Base-by-base conservation (phyloP, 2,888 invertebrate species). In the Prostheceraeus crozeri region DNA sequence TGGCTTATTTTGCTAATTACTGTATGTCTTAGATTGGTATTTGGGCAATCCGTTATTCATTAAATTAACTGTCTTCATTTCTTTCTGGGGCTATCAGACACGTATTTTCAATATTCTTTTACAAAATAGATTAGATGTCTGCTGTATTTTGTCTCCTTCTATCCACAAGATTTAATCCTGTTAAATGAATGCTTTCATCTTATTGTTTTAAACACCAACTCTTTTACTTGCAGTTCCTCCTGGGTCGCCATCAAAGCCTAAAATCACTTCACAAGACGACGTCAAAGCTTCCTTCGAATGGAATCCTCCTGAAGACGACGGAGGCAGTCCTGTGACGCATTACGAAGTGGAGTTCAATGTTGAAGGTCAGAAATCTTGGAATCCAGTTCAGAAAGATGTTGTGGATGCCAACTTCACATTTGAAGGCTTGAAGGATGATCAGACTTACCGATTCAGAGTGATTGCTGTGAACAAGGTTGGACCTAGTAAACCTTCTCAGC, bases 271-370 rank as follows among this genome's bases (percentile, higher is more conserved):
- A 6, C 16, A 6, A 51, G 21, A 11, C 8, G 36, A 36, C 11
- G 54, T 14, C 45, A 48, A 14, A 11, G 16, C 48, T 6, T 6
- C 4, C 6, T 19, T 51, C 11, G 33, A 48, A 10, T 76, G 76
- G 76, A 64, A 68, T 1, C 67, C 71, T 30, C 75, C 76, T 3
- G 67, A 66, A 30, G 69, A 67, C 54, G 73, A 75, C 66, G 75
- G 75, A 2, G 75, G 74, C 14, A 69, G 67, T 48, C 68, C 71
- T 2, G 68, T 76, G 52, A 68, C 66, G 21, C 27, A 31, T 10
- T 57, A 57, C 27, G 23, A 19, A n/a, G 27, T 57, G 14, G 54
- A 57, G 25, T 21, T 57, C 23, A 27, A 31, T 10, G 54, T 23
- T 23, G 19, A 56, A 4, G 55, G 27, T n/a, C 27, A 57, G 14